Conservation (phyloP, 1,140 invertebrate genomes). For the Chelonus insularis region DNA sequence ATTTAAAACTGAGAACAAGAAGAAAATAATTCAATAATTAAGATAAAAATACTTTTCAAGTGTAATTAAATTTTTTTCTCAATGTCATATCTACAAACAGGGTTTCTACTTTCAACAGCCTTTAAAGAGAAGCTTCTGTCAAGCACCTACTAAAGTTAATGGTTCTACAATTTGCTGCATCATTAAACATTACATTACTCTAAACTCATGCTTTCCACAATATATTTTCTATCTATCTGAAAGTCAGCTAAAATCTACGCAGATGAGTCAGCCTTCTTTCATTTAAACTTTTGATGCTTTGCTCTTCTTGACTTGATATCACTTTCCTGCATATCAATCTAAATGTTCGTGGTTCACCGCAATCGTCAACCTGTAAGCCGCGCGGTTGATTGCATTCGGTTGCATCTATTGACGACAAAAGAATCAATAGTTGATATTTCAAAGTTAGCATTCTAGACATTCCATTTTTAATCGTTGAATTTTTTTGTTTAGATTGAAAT, state of each 20-base stretch:
- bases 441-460: too few species aligned
- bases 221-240: background rate
- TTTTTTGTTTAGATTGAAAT: too few species aligned
- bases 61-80: too few species aligned
- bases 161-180: background rate
- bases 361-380: background rate
- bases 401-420: background rate
- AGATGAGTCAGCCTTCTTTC: background rate
- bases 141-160: too few species aligned
- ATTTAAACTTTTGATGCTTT: background rate
- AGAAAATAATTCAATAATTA: too few species aligned
- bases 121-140: too few species aligned
- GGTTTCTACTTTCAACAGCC: too few species aligned
- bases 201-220: background rate
- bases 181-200: background rate
- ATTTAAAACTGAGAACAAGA: too few species aligned
- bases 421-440: background rate
- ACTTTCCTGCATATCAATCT: background rate
- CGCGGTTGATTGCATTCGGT: background rate
- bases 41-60: too few species aligned
- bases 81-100: too few species aligned
- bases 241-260: background rate
- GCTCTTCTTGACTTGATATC: background rate
- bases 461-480: too few species aligned
- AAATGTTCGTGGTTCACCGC: background rate